Base-by-base conservation (phyloP, 2,888 invertebrate species). In the Agapostemon virescens region DNA sequence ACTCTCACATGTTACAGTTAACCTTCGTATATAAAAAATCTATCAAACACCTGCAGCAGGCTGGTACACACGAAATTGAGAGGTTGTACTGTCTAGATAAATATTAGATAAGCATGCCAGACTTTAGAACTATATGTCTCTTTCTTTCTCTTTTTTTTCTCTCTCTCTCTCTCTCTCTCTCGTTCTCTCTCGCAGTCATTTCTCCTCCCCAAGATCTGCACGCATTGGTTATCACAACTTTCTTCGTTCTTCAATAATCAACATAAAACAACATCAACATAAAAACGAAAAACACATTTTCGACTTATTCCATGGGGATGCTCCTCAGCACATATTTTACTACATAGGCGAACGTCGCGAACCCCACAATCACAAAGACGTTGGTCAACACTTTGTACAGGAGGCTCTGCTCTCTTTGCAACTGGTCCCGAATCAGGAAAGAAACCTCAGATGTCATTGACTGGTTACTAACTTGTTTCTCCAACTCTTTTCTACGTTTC, bases 291-390 rank as follows among this genome's bases (percentile, higher is more conserved):
- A 38, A 49, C n/a, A 49, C 49, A 49, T 11, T 13, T 36, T 67
- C 15, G 40, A 42, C 66, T 82, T 93, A 94, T 90, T 94, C 94
- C 92, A 95, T 95, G 89, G 95, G 95, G 92, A 96, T 95, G 91
- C 95, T 96, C 92, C 95, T 95, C 93, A 98, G 94, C 86, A 98
- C 98, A 94, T 97, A 98, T 94, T 98, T 98, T 81, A 98, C 98
- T 92, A 97, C 96, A 91, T 97, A 97, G 68, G 98, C 98, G 93
- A 98, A 98, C 86, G 97, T 96, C 86, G 97, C 97, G 93, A 98
- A 97, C 84, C 98, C 97, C 86, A 98, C 94, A 81, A 98, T 94
- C 88, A 98, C 97, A 93, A 97, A 95, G 87, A 98, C 94, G 93
- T 98, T 98, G 86, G 97, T 96, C 90, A 98, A 93, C 86, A 97